Percentiles rank a stretch among this genome's conserved stretches.
phyloP scores from a whole-genome alignment of 2,113 vertebrate species.

The Eira barbara region DNA sequence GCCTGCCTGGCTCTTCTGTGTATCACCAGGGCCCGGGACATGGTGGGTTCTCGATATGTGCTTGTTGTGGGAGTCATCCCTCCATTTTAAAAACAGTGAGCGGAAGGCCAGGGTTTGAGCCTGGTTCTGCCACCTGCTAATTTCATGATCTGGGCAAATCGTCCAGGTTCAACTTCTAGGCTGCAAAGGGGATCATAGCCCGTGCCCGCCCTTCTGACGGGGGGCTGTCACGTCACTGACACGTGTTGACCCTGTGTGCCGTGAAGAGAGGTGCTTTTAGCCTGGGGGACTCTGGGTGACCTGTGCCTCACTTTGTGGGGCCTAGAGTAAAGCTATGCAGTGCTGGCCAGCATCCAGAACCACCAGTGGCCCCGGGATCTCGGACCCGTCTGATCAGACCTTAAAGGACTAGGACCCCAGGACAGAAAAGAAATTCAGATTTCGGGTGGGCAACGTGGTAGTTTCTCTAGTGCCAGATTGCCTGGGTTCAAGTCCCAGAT shows the following conservation, averaged over 20 bases:
- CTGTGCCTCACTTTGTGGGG: neutral
- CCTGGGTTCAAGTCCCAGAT: neutral
- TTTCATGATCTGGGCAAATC: too few species aligned
- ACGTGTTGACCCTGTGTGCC: neutral
- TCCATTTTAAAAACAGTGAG: neutral
- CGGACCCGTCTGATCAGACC: neutral
- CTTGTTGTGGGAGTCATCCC: neutral
- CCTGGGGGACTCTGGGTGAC: neutral
- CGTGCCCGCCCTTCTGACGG: neutral
- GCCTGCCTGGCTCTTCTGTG: neutral
- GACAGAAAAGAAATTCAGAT: neutral
- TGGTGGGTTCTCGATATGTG: accelerated
- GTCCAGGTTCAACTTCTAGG: neutral
- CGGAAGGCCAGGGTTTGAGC: neutral
- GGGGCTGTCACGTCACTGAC: neutral
- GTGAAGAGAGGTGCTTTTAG: neutral
- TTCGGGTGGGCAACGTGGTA: neutral
- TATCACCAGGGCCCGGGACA: accelerated
- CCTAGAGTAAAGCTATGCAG: neutral
- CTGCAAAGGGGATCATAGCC: neutral
- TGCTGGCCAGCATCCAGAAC: neutral
- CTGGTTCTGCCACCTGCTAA: too few species aligned
- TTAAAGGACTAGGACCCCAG: neutral
- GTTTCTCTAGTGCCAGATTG: neutral
- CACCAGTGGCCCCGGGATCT: neutral